phyloP scores from a whole-genome alignment of 2,113 vertebrate genomes.

The Morone saxatilis region DNA sequence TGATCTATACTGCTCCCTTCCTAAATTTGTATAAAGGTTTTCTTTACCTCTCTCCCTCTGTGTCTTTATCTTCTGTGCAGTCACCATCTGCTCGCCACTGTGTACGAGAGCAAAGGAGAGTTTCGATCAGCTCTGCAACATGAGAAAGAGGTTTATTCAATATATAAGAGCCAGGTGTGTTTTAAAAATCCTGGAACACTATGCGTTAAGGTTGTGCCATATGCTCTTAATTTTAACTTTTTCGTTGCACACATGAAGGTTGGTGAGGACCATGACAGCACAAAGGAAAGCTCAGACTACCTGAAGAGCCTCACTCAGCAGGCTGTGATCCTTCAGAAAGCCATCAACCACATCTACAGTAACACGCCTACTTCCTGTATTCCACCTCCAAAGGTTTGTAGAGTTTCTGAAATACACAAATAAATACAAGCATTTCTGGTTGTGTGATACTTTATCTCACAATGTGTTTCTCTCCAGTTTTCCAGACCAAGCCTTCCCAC shows the following conservation, averaged over 20 bases:
- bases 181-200: background rate
- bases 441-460: background rate
- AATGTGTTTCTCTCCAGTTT: constrained; percentile 81
- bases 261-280: constrained; percentile 91
- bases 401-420: background rate
- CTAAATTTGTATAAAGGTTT: background rate
- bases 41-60: background rate
- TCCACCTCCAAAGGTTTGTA: constrained; percentile 88
- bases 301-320: constrained; percentile 94
- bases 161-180: constrained; percentile 92
- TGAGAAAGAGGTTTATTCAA: constrained; percentile 92
- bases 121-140: constrained; percentile 93
- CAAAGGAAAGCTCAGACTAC: constrained; percentile 93
- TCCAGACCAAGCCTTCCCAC: constrained; percentile 88
- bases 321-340: constrained; percentile 92
- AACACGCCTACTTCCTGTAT: constrained; percentile 88
- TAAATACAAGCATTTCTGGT: background rate
- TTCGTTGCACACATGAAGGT: constrained; percentile 80
- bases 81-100: constrained; percentile 92
- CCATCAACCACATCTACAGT: constrained; percentile 93
- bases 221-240: background rate
- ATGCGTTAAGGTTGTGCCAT: background rate
- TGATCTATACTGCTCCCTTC: too few relatives aligned
- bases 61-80: constrained; percentile 72
- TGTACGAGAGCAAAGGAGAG: constrained; percentile 94